Evolutionary conservation across 2,113 vertebrate genomes (phyloP), one percentile per base, ranked within the genome.

Genomic region (Strigops habroptila): DNA sequence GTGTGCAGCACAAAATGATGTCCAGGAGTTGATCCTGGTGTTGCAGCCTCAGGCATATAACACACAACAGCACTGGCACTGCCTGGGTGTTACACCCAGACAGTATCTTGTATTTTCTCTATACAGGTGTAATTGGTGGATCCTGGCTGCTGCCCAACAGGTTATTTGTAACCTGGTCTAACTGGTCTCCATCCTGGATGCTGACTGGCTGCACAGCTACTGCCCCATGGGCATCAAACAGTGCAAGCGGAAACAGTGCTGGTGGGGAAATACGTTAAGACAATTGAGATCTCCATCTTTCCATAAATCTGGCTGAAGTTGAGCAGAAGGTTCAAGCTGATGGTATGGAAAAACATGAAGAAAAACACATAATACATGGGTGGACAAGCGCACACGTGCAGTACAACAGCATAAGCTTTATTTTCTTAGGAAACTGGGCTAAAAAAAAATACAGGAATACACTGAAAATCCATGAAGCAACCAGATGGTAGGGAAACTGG

Each of bases 121-220:
- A 4, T 3, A 21, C 60, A 41, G 31, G 59, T 86, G 49, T 6
- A 74, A 63, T 31, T 24, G 2, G 0, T 39, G 46, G 60, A 33
- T 53, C n/a, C 49, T 17, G 10, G 30, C 33, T 52, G 28, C 52
- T 67, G 35, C 81, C 28, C 76, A 73, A 35, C 14, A 43, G n/a
- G 46, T 9, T 77, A 15, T 7, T 7, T 7, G 39, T 17, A 9
- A 62, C 46, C 51, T 35, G 63, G 12, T 25, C 46, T 70, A 25
- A 18, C 37, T 35, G 60, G 11, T 62, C 18, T 59, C 43, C 3
- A 1, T 5, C 16, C 52, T 43, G 70, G 57, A 41, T 46, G 28
- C 18, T 7, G 3, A 33, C 9, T 2, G 1, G 12, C 21, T 41
- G 37, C 7, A 0, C 12, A 24, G 59, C 19, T 9, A 8, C 41